phyloP scores from a whole-genome alignment of 2,797 vertebrate genomes.

The Anguilla obscura region DNA sequence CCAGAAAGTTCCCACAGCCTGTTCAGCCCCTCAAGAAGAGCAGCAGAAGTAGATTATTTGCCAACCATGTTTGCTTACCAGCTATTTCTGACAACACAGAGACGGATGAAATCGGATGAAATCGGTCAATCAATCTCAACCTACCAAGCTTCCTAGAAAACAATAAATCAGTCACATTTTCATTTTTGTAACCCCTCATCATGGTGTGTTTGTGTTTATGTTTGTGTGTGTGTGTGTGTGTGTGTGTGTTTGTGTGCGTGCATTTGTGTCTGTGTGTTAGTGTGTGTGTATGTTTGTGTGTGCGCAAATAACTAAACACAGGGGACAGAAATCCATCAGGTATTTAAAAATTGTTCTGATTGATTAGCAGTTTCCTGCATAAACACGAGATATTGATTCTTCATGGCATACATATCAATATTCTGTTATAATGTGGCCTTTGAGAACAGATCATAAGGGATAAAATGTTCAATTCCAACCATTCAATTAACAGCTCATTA shows the following conservation, averaged over 20 bases:
- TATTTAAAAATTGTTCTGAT: conserved; percentile 2
- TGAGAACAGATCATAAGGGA: conserved; percentile 4
- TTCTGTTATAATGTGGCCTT: conserved; percentile 1
- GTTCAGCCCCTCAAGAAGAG: neutral
- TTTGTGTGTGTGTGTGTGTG: neutral
- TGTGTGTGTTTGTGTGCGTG: neutral
- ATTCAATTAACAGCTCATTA: conserved; percentile 20
- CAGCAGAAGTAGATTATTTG: neutral
- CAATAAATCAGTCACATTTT: too few species aligned
- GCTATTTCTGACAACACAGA: neutral
- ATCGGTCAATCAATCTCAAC: too few species aligned
- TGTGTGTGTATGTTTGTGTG: neutral
- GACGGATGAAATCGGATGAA: too few species aligned
- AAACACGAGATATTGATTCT: conserved; percentile 6
- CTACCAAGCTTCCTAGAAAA: too few species aligned
- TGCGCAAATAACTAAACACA: neutral
- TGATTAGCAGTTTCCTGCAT: neutral
- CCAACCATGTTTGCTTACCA: neutral
- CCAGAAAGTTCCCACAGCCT: neutral
- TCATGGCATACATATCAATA: conserved; percentile 5
- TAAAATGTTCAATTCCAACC: neutral
- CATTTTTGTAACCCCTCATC: too few species aligned
- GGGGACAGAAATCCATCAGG: neutral
- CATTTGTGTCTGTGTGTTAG: too few species aligned
- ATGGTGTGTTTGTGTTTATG: neutral